Base-by-base conservation (phyloP, 2,888 invertebrate species). In the Nebria brevicollis region DNA sequence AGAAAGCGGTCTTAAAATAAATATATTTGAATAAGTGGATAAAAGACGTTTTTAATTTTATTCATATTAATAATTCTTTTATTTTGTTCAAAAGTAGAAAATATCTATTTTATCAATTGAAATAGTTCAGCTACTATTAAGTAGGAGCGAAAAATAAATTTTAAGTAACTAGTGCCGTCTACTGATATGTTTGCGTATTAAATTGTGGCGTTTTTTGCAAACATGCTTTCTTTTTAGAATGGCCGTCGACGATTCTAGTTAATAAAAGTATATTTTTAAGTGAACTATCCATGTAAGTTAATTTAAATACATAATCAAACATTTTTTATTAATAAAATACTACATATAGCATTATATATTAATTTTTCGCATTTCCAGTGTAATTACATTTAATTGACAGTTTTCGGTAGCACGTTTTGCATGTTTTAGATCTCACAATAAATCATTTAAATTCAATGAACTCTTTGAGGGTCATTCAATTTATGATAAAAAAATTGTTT, bases 161-260 rank as follows among this genome's bases (percentile, higher is more conserved):
- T 26, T 25, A 25, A 70, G 20, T 70, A 15, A 34, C 34, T 34
- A 34, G 11, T 2, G 70, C 6, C 25, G 34, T 34, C 70, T 70
- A 7, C 5, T 5, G 70, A 25, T 26, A 5, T 2, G 6, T 13
- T 34, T 25, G 13, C 13, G 11, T 13, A 70, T 26, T 70, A 70
- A 54, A 11, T 20, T 70, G 70, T 70, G 20, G 1, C 15, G 15
- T 79, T 75, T 78, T 78, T 66, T 66, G 42, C 26, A 13, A 11
- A 25, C 42, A 79, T 2, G 68, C 75, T 75, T 75, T 79, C 79
- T 79, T 79, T 78, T 79, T 68, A 75, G 79, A 26, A 79, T 79
- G 79, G 79, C 75, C 79, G 75, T 68, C 54, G 75, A 25, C 26
- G 74, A 74, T n/a, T 43, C 68, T 66, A 79, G 79, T 75, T 75